Evolutionary conservation across 1,140 invertebrate species (phyloP), one percentile per base, ranked within the genome.

Genomic region (Harlomillsia oculata): DNA sequence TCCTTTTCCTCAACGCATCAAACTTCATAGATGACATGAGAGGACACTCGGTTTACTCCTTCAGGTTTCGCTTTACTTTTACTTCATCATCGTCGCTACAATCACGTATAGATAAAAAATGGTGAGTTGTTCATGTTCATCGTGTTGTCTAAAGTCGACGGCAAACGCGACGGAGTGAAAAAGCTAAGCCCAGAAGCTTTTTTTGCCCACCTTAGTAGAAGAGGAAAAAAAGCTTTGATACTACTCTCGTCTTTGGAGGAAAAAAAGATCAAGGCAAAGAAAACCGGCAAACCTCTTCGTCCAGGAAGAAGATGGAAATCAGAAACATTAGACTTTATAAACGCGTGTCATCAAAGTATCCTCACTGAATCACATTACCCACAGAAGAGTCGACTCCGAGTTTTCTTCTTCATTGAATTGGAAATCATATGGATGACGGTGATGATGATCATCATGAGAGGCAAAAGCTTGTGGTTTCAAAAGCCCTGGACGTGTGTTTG

Each of bases 351-450:
- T 55, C 58, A 54, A 54, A 60, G 52, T 45, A 40, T 54, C 52
- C 52, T 44, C 39, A 43, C 52, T 55, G 53, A 54, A 60, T 60
- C 48, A 18, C 48, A 55, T 55, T 60, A 55, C 14, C 14, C n/a
- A n/a, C n/a, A n/a, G n/a, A n/a, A n/a, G n/a, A n/a, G n/a, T n/a
- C n/a, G n/a, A n/a, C n/a, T n/a, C n/a, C n/a, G 18, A 48, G 29
- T 32, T 48, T 48, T 48, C 41, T 39, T 30, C 46, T 36, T 59
- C 40, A 59, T 55, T 55, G 58, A 60, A 60, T 60, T 60, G 58
- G 58, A 60, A 55, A 60, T 60, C 46, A 60, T 55, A 28, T 48
- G 30, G 29, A 18, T 16, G 45, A n/a, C n/a, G n/a, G n/a, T n/a
- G n/a, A n/a, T n/a, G n/a, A n/a, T n/a, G n/a, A n/a, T n/a, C n/a